These are phyloP conservation scores for Phortica okadai DNA, from an alignment of 2,888 invertebrate genomes.

Conservation along the genomic window DNA sequence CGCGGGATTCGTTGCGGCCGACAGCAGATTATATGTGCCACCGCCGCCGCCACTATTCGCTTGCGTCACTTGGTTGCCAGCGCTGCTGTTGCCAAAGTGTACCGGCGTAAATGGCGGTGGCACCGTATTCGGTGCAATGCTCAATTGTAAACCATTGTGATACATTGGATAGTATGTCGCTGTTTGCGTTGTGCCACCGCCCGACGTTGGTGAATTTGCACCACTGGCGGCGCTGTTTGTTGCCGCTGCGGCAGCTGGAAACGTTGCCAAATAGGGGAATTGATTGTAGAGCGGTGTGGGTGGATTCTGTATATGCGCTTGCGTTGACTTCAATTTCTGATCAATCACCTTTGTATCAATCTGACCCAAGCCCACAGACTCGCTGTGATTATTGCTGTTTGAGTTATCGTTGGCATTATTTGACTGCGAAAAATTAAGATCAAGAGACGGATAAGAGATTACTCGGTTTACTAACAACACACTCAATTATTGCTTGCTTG, in stretches of 20 bases:
- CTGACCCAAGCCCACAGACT: conserved; percentile 67
- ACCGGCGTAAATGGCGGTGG: conserved; percentile 76
- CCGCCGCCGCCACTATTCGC: conserved; percentile 45
- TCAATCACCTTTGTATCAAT: conserved; percentile 68
- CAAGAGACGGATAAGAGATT: conserved; percentile 6
- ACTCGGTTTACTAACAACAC: conserved; percentile 2
- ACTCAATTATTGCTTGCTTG: conserved; percentile 29
- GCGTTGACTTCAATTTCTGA: conserved; percentile 65
- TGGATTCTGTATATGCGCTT: conserved; percentile 68
- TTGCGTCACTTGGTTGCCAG: conserved; percentile 53
- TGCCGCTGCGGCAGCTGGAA: conserved; percentile 64
- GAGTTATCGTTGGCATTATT: conserved; percentile 48
- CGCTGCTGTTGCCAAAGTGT: conserved; percentile 70
- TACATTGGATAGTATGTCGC: conserved; percentile 76
- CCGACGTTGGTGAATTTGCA: conserved; percentile 30
- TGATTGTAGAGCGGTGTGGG: conserved; percentile 74
- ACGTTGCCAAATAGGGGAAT: conserved; percentile 74
- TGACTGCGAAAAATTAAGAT: conserved; percentile 46
- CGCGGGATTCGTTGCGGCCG: conserved; percentile 59
- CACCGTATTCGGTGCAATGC: conserved; percentile 74
- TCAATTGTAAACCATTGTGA: conserved; percentile 75
- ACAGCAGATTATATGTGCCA: conserved; percentile 53
- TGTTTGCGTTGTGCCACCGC: conserved; percentile 54
- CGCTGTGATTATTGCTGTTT: conserved; percentile 66
- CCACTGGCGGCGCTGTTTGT: conserved; percentile 39